Evolutionary conservation across 2,113 vertebrate genomes (phyloP), one percentile per base, ranked within the genome.

Genomic region (Eidolon helvum): DNA sequence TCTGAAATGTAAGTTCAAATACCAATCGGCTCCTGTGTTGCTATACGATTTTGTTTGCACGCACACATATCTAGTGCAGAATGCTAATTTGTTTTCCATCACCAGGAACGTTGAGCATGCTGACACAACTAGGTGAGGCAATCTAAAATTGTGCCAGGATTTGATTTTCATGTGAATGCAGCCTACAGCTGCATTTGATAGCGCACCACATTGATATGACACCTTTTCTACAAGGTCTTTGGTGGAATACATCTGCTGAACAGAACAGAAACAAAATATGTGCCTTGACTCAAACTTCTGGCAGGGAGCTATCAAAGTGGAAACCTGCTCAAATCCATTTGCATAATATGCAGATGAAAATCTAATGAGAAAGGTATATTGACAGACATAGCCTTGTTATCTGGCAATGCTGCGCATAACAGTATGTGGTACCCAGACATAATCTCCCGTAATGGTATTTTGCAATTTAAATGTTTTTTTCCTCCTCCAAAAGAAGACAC

Each of bases 321-420:
- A 98, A 98, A 98, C 96, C 35, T 38, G 75, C 98, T 98, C 71
- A 40, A 57, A 28, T 45, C 30, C 55, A 98, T 98, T 98, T 98
- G 95, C 98, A 98, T 98, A 98, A 97, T 98, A 98, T 98, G 97
- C 96, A 98, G 98, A 98, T 98, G 95, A 97, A 98, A 98, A 98
- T 93, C 96, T 98, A 98, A 98, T 97, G 97, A 98, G 98, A 98
- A 98, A 98, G 97, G 82, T 90, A 89, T 98, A 98, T 96, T 98
- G 98, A 98, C 98, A 98, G 98, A 92, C 80, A 10, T 94, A 98
- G 87, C 86, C 97, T 97, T 98, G 87, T 98, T 97, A 97, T 98
- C 97, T 97, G 96, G 97, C 97, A 98, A 10, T 38, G 95, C 96
- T 95, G 92, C 61, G 48, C 92, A 61, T 48, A 97, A 82, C 97